Conservation (phyloP, 2,113 vertebrate genomes). For the Micromys minutus region DNA sequence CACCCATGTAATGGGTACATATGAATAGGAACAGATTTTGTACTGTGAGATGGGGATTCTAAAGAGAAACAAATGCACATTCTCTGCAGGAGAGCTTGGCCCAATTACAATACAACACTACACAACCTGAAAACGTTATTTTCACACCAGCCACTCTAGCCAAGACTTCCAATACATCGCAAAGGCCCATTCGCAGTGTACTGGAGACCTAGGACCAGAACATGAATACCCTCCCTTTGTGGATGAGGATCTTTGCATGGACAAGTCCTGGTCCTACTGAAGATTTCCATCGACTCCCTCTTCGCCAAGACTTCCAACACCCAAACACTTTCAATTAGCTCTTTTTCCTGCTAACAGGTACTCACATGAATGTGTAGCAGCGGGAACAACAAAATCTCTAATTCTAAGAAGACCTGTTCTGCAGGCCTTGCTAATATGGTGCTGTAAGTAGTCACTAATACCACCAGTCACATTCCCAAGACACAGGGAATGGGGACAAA, state of each 20-base stretch:
- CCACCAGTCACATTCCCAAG: background rate
- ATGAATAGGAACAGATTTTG: conserved; percentile 37
- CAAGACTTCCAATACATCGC: background rate
- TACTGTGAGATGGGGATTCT: background rate
- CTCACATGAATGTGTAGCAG: background rate
- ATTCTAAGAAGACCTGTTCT: conserved; percentile 1
- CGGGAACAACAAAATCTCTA: background rate
- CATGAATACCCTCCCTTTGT: background rate
- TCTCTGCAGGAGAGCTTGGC: background rate
- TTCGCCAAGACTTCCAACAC: background rate
- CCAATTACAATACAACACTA: conserved; percentile 8
- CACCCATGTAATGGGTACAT: background rate
- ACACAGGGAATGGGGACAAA: background rate
- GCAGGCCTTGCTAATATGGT: conserved; percentile 14
- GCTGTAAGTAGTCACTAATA: conserved; percentile 2
- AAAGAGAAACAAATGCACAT: background rate
- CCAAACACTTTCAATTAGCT: conserved; percentile 17
- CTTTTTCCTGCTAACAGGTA: background rate
- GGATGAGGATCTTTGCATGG: background rate
- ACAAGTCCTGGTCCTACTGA: background rate
- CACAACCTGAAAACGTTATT: background rate
- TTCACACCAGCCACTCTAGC: background rate
- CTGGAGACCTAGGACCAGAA: background rate
- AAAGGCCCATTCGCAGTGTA: background rate
- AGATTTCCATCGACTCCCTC: conserved; percentile 35